Percentiles rank a stretch among this genome's conserved stretches.
Evolutionary conservation across 2,113 vertebrate genomes (phyloP).

Genomic region (Pavo muticus): DNA sequence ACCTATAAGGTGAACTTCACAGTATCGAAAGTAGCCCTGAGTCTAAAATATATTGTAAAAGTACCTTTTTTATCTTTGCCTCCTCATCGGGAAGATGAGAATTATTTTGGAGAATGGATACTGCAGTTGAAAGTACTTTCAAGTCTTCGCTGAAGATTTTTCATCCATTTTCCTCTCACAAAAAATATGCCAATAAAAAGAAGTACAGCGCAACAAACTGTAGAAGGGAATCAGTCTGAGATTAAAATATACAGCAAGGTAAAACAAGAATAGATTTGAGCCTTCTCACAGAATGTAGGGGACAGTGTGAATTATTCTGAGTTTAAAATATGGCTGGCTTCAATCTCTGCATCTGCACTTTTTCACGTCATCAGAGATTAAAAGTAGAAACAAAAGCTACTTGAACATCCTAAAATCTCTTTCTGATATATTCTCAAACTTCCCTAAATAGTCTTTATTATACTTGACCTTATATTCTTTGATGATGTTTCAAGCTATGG

Average conservation of each 20-base stretch:
- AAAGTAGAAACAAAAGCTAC: not conserved
- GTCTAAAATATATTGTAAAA: not conserved
- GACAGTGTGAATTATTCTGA: not conserved
- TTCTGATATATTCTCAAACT: not conserved
- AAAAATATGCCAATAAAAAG: not conserved
- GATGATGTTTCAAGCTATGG: rapidly evolving
- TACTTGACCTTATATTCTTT: not conserved
- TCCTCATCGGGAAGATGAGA: not conserved
- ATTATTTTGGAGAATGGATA: not conserved
- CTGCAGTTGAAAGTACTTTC: not conserved
- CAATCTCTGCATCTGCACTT: not conserved
- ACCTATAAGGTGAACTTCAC: not conserved
- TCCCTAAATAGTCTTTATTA: not conserved
- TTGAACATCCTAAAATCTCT: not conserved
- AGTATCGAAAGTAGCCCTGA: not conserved
- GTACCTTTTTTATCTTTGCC: not conserved
- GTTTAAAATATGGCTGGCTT: not conserved
- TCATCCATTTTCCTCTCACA: not conserved
- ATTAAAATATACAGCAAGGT: slow-evolving; percentile 18
- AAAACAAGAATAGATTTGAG: slow-evolving; percentile 26
- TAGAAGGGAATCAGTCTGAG: not conserved
- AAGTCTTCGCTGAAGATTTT: not conserved
- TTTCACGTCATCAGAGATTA: not conserved
- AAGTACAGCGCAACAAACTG: not conserved
- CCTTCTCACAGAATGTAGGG: not conserved